Conservation (phyloP, 2,113 vertebrate species). For the Lagenorhynchus albirostris region DNA sequence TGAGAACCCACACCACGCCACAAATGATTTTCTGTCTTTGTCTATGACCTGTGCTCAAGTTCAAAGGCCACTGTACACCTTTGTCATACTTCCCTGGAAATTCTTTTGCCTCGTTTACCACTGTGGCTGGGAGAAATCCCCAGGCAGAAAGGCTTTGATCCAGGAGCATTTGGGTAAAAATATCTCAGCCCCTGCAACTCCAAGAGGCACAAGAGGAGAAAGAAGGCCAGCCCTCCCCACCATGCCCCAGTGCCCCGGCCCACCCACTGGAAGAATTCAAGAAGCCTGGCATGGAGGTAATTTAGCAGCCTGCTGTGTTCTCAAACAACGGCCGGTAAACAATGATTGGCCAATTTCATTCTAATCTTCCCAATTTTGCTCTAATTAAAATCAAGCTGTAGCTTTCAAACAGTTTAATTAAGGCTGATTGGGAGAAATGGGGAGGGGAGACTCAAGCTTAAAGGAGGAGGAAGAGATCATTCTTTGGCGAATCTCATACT, state of each 20-base stretch:
- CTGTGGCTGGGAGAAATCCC: neutral
- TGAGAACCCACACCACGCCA: neutral
- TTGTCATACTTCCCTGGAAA: neutral
- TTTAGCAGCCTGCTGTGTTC: constrained; percentile 59
- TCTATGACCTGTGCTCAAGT: neutral
- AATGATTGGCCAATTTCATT: constrained; percentile 77
- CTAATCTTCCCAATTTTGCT: constrained; percentile 80
- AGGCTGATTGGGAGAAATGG: constrained; percentile 74
- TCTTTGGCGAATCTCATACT: neutral
- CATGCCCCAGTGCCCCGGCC: neutral
- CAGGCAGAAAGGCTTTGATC: neutral
- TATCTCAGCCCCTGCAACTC: neutral
- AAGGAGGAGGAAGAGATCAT: neutral
- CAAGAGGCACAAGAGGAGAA: neutral
- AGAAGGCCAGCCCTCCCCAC: neutral
- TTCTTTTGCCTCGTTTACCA: neutral
- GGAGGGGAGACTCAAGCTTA: constrained; percentile 46
- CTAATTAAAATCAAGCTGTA: constrained; percentile 83
- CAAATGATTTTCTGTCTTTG: neutral
- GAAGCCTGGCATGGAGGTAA: constrained; percentile 46
- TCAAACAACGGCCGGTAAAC: constrained; percentile 60
- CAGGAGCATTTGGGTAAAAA: neutral
- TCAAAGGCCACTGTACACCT: neutral
- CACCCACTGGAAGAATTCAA: constrained; percentile 23
- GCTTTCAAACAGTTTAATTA: constrained; percentile 82